Evolutionary conservation across 2,797 vertebrate genomes (phyloP), one percentile per base, ranked within the genome.

Genomic region (Syndactyla subalaris): DNA sequence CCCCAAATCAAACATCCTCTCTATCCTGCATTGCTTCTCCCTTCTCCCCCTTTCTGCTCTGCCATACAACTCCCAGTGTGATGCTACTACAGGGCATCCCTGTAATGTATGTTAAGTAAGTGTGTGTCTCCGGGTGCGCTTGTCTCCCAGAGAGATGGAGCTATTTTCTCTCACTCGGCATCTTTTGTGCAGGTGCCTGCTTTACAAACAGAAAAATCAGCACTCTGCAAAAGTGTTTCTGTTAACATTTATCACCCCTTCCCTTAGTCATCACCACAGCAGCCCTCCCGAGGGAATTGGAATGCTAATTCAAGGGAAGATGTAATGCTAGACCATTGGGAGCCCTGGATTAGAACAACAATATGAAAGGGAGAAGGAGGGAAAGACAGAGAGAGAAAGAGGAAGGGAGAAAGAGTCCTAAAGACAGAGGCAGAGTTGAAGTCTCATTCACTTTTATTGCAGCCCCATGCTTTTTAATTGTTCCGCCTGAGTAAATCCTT

Each of bases 201-300:
- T 97, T 96, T 97, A 95, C 96, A 97, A 97, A 97, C 89, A 94
- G 94, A 96, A 97, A 96, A 97, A 98, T 97, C 97, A 97, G 97
- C 97, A 97, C 95, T 97, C 95, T 97, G 97, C 88, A 91, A 97
- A 98, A 97, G 95, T 95, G 95, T 97, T 96, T 97, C 96, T 97
- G 96, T 98, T 98, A 97, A 97, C 96, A 97, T 98, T 97, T 97
- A 98, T 98, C 96, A 97, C 96, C 96, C 95, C 96, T 97, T 98
- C 86, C 97, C 96, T 98, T 96, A 97, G 95, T 97, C 97, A 97
- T 97, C 97, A 96, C 74, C 81, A 87, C 95, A 65, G 82, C 92
- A 84, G 89, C 83, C 82, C 80, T 97, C 97, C 88, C 94, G 0
- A 2, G 96, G 92, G 96, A 97, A 89, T 19, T 34, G 14, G 76